phyloP scores from a whole-genome alignment of 1,140 invertebrate species.

The Lysiphlebus fabarum region DNA sequence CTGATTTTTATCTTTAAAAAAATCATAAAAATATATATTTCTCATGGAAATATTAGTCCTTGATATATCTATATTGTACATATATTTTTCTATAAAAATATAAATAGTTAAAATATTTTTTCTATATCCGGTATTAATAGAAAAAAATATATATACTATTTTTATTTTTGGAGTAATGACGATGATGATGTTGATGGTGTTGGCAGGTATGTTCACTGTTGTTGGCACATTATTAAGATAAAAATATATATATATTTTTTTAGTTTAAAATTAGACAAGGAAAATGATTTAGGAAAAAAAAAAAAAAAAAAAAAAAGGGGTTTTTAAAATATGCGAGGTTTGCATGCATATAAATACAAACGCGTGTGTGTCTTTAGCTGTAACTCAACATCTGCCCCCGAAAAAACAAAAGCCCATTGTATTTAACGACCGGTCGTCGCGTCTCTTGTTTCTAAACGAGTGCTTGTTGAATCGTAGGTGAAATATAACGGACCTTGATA shows the following conservation, averaged over 20 bases:
- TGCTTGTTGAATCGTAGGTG: conserved; percentile 56
- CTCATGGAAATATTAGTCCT: conserved; percentile 4
- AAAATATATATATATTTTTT: no score
- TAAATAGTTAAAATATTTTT: neutral
- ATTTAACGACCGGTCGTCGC: conserved; percentile 54
- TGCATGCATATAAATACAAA: neutral
- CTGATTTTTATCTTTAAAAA: conserved; percentile 8
- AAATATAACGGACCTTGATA: conserved; percentile 49
- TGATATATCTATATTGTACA: conserved; percentile 3
- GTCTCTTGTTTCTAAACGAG: conserved; percentile 58
- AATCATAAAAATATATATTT: neutral
- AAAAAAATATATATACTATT: no score
- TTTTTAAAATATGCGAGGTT: no score
- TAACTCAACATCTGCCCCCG: conserved; percentile 55
- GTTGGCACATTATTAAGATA: no score
- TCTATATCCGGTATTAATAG: no score
- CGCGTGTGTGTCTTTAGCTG: conserved; percentile 27
- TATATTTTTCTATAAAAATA: neutral
- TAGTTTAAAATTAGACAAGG: no score
- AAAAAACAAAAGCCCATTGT: conserved; percentile 59
- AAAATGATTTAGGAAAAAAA: no score
- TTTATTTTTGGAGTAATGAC: no score
- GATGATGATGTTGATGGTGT: neutral
- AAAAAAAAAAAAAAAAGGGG: no score
- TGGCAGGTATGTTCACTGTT: neutral